Percentiles rank a stretch among this genome's conserved stretches.
phyloP scores from a whole-genome alignment of 37 sponge, comb jelly and placozoan genomes.

The Tethya wilhelma region DNA sequence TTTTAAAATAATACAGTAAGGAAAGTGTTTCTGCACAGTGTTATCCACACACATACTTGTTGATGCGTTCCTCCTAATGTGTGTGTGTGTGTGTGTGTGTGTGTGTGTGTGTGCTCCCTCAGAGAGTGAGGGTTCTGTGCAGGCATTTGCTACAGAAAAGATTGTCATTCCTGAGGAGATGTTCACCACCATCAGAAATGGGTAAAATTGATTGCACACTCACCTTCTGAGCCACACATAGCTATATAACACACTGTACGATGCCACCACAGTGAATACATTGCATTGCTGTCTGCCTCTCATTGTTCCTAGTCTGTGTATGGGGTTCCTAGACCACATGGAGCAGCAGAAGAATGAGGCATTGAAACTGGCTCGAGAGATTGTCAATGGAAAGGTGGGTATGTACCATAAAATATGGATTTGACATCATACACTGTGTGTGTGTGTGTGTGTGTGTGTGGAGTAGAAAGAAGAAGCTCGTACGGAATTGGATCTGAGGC shows the following conservation, averaged over 20 bases:
- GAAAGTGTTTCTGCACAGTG: neutral
- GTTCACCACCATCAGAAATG: neutral
- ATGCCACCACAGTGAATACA: too few species aligned
- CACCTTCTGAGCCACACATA: neutral
- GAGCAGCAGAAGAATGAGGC: conserved; percentile 57
- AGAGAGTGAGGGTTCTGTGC: conserved; percentile 25
- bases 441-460: neutral
- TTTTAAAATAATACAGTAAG: too few species aligned
- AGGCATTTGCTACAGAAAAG: conserved; percentile 12
- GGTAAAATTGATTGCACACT: neutral
- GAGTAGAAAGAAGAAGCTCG: conserved; percentile 65
- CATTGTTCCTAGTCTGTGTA: conserved; percentile 35
- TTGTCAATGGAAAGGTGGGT: conserved; percentile 13
- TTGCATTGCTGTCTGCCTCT: neutral
- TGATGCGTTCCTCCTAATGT: neutral
- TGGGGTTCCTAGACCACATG: conserved; percentile 72
- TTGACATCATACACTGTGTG: neutral
- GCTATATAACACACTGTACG: neutral
- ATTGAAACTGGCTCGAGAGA: neutral
- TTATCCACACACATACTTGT: neutral
- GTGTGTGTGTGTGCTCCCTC: neutral
- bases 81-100: neutral
- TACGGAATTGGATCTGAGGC: conserved; percentile 82
- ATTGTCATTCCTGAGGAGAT: neutral
- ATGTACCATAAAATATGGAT: too few species aligned